These are phyloP conservation scores for Shinisaurus crocodilurus DNA, from an alignment of 2,113 vertebrate species.

Conservation along the genomic window DNA sequence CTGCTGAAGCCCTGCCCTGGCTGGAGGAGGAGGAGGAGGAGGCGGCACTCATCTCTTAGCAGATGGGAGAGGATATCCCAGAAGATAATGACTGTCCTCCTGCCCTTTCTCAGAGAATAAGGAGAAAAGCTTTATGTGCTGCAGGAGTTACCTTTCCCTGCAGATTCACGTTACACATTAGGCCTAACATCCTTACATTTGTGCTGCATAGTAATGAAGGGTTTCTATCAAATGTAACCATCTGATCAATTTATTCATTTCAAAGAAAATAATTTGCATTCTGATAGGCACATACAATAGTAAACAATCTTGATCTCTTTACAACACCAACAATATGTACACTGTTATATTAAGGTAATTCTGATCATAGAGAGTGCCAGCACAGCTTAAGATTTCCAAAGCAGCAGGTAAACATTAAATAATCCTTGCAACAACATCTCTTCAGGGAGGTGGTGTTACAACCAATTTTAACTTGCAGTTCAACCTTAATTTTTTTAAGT, in stretches of 20 bases:
- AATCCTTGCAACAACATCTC: constrained; percentile 31
- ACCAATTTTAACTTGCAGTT: constrained; percentile 5
- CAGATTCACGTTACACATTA: constrained; percentile 42
- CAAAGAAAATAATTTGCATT: constrained; percentile 23
- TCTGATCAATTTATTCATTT: constrained; percentile 27
- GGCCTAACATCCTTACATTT: constrained; percentile 24
- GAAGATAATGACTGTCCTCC: background rate
- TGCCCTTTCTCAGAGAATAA: background rate
- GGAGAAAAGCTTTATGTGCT: background rate
- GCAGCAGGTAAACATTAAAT: constrained; percentile 27
- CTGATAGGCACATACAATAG: background rate
- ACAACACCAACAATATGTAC: constrained; percentile 29
- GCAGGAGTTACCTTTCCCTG: constrained; percentile 21
- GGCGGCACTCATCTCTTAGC: background rate
- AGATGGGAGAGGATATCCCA: too few relatives aligned
- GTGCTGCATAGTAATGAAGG: constrained; percentile 6
- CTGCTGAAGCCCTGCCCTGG: too few relatives aligned
- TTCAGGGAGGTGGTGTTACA: constrained; percentile 18
- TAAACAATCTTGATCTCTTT: constrained; percentile 42
- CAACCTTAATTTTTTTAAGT: constrained; percentile 22
- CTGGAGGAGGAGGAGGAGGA: background rate
- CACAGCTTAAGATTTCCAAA: constrained; percentile 17
- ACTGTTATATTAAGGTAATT: constrained; percentile 33
- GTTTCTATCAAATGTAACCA: background rate
- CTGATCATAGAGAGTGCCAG: constrained; percentile 29